Conservation (phyloP, 92 coral and sea anemone species). For the Metridium senile region DNA sequence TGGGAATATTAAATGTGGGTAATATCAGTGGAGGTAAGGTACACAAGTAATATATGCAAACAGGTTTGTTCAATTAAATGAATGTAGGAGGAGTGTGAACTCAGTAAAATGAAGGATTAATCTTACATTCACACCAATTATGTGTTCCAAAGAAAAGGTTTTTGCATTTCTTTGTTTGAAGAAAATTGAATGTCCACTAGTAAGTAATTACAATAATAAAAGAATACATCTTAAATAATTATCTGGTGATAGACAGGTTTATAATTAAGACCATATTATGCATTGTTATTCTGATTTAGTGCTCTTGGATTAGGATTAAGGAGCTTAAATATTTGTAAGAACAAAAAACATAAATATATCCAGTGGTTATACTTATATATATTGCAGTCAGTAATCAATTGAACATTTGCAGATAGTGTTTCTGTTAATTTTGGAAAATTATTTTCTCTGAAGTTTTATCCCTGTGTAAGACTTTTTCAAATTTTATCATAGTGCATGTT, state of each 20-base stretch:
- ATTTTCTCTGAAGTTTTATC: too few relatives aligned
- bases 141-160: not conserved
- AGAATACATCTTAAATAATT: not conserved
- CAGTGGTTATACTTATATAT: too few relatives aligned
- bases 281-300: not conserved
- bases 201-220: slow-evolving; percentile 4
- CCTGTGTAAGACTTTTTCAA: too few relatives aligned
- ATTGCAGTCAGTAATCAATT: too few relatives aligned
- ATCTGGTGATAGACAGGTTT: not conserved
- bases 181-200: not conserved
- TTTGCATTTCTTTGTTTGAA: not conserved
- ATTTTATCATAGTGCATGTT: too few relatives aligned
- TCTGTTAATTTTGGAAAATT: too few relatives aligned
- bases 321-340: not conserved
- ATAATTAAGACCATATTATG: not conserved
- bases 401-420: too few relatives aligned
- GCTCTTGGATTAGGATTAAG: not conserved
- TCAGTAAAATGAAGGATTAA: not conserved
- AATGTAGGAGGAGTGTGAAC: slow-evolving; percentile 13
- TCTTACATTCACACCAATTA: not conserved
- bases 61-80: not conserved
- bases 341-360: too few relatives aligned
- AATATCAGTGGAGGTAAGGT: too few relatives aligned
- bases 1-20: too few relatives aligned
- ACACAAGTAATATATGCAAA: too few relatives aligned